Evolutionary conservation across 2,888 invertebrate genomes (phyloP), one percentile per base, ranked within the genome.

Genomic region (Erebia palarica): DNA sequence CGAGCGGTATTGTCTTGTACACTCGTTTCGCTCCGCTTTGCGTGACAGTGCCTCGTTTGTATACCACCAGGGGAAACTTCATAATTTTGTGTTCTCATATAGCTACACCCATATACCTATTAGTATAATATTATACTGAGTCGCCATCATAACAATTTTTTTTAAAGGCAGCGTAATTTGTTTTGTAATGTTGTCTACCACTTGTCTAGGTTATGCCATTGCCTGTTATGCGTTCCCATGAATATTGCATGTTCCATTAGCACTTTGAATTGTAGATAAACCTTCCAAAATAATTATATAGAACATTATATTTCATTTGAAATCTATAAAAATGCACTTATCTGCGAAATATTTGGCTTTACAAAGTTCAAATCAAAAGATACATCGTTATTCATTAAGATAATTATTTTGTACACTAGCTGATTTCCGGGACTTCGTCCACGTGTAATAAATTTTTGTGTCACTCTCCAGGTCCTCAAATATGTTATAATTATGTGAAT

Each of bases 21-120:
- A 75, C 76, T 79, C 81, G 84, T 81, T 85, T 83, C 79, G 85
- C 83, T 84, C 77, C 73, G 75, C 78, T 78, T 91, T 82, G 91
- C 92, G 91, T 92, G 78, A 87, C 86, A 81, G 77, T 72, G 73
- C 80, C 79, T 84, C 82, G 84, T 91, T 90, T 84, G 80, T 79
- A 79, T 75, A 76, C 78, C 77, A 76, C 76, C 64, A 73, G 81
- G 84, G 84, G 81, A 87, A 87, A 87, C 85, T 86, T 88, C 86
- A 87, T 88, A 87, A 88, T 84, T 87, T 80, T 79, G 76, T 80
- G 77, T 76, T 78, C 79, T 80, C 77, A 78, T 82, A 80, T 79
- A 81, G 21, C 21, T 21, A 21, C 80, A 21, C 80, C 76, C 74
- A 78, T 79, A 51, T 65, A 71, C 64, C 51, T 64, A 68, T 75